phyloP scores from a whole-genome alignment of 2,888 invertebrate genomes.

The Hanleya hanleyi region DNA sequence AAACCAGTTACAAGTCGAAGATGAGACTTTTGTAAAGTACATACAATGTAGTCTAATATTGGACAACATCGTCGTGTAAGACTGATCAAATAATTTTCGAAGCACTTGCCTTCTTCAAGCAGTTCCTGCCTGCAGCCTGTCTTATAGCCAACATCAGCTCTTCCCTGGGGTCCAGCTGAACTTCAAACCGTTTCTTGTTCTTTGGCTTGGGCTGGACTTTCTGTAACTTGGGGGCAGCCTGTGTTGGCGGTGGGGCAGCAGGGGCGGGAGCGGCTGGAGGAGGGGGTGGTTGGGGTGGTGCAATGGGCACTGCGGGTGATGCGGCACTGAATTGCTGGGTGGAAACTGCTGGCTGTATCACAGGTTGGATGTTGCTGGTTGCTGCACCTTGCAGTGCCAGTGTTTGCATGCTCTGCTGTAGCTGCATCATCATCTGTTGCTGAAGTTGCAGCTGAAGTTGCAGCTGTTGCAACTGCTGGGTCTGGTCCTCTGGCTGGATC shows the following conservation, averaged over 20 bases:
- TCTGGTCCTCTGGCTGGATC: slow-evolving; percentile 44
- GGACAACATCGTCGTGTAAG: no score
- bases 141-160: slow-evolving; percentile 83
- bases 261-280: slow-evolving; percentile 28
- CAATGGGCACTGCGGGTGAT: background rate
- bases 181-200: slow-evolving; percentile 44
- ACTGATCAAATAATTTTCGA: no score
- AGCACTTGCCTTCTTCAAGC: slow-evolving; percentile 64
- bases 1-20: no score
- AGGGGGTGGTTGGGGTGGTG: slow-evolving; percentile 25
- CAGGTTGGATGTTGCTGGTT: no score
- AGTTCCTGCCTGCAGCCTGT: slow-evolving; percentile 78
- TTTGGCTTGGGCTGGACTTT: background rate
- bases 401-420: slow-evolving; percentile 52
- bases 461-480: slow-evolving; percentile 54
- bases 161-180: slow-evolving; percentile 78
- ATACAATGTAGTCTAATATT: no score
- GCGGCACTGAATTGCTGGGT: background rate
- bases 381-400: slow-evolving; percentile 38
- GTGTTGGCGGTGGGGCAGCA: no score
- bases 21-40: no score
- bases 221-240: background rate
- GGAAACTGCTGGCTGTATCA: background rate
- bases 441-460: slow-evolving; percentile 56
- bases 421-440: slow-evolving; percentile 54